Evolutionary conservation across 1,140 invertebrate genomes (phyloP).

Genomic region (Musca vetustissima): DNA sequence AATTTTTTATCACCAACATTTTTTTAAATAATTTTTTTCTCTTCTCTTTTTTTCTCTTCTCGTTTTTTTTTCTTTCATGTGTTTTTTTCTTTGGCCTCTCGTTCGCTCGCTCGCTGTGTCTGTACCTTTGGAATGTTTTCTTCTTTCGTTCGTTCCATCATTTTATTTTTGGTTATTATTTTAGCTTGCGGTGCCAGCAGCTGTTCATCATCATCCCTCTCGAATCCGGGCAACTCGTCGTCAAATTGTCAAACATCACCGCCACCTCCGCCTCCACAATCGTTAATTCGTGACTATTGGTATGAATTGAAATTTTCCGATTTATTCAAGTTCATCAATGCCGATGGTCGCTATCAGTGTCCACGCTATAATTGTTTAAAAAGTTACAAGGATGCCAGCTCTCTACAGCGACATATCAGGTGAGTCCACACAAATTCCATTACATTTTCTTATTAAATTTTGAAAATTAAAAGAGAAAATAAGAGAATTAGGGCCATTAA

Average conservation of each 20-base stretch:
- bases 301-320: constrained; percentile 55
- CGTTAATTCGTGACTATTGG: constrained; percentile 53
- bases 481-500: too few species aligned
- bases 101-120: constrained; percentile 26
- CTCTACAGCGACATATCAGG: constrained; percentile 59
- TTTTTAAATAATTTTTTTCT: constrained; percentile 4
- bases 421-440: constrained; percentile 33
- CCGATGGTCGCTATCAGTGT: constrained; percentile 55
- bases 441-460: not conserved
- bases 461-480: too few species aligned
- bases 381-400: constrained; percentile 56
- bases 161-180: constrained; percentile 9
- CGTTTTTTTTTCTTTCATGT: constrained; percentile 7
- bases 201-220: constrained; percentile 31
- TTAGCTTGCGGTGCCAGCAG: constrained; percentile 26
- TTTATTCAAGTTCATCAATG: constrained; percentile 54
- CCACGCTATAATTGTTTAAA: constrained; percentile 55
- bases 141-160: not conserved
- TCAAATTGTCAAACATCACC: constrained; percentile 51
- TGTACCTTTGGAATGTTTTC: too few species aligned
- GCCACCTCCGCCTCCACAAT: constrained; percentile 42
- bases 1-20: not conserved
- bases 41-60: constrained; percentile 29
- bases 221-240: constrained; percentile 35
- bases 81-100: constrained; percentile 11